Base-by-base conservation (phyloP, 2,113 vertebrate species). In the Alaudala cheleensis region DNA sequence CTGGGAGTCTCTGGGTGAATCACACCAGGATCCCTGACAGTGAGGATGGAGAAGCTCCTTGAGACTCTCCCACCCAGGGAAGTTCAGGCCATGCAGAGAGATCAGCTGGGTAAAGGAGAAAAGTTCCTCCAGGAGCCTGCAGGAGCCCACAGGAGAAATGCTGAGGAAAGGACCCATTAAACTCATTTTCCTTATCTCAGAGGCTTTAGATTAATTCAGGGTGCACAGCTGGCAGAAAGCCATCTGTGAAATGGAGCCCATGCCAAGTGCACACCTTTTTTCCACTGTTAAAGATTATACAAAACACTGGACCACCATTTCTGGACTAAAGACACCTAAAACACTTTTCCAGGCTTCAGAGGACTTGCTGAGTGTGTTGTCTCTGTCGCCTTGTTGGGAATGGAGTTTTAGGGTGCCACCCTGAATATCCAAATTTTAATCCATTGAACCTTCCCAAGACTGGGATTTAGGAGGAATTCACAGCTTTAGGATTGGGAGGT, bases 401-500 rank as follows among this genome's bases (percentile, higher is more conserved):
- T 33, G 0, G 42, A 53, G 19, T 57, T 74, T 83, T 65, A 77
- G 14, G 23, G 18, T 58, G 26, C 24, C 8, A 39, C 18, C 40
- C 40, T 42, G 12, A 42, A 21, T 8, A 51, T 17, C 33, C 39
- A 47, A 25, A 53, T 28, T 26, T 54, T 11, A 61, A 19, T 29
- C 25, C 10, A 22, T 4, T 45, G 15, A 53, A 16, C 2, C 5
- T 16, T 8, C 14, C 31, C 39, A n/a, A 42, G 7, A 24, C 23
- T 47, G 19, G 23, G 77, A 86, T 1, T 54, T 54, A 24, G n/a
- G 26, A 80, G 10, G 7, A 6, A 15, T 45, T 76, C 66, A 42
- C 25, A 64, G 9, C 10, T 57, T 67, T 5, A 72, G 53, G 22
- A 25, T 9, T 0, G 0, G 51, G 26, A 86, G 6, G 2, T 11